These are phyloP conservation scores for Ctenoplectra terminalis DNA, from an alignment of 1,140 invertebrate species.

Conservation along the genomic window DNA sequence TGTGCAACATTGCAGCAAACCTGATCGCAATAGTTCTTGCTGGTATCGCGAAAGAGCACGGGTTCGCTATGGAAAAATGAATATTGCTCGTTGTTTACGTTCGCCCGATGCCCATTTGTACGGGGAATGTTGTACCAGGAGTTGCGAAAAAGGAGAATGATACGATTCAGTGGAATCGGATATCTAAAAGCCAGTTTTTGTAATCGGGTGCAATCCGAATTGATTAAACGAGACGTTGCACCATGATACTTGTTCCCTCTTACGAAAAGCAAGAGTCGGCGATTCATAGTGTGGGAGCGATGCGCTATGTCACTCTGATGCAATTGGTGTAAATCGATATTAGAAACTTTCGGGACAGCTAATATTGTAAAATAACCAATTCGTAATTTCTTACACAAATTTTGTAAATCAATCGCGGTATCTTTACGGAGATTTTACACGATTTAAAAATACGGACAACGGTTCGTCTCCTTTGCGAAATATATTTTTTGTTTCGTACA, in stretches of 20 bases:
- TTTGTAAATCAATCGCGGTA: no score
- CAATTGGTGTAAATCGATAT: neutral
- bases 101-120: neutral
- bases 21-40: neutral
- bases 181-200: constrained; percentile 46
- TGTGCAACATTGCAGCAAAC: neutral
- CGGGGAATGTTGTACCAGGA: neutral
- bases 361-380: neutral
- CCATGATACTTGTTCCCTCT: constrained; percentile 29
- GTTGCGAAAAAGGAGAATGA: constrained; percentile 39
- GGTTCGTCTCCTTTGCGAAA: no score
- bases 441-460: no score
- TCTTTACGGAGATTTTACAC: no score
- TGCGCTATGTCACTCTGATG: constrained; percentile 1
- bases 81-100: neutral
- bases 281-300: constrained; percentile 5
- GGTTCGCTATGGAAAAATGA: neutral
- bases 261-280: constrained; percentile 26
- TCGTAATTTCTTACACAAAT: no score
- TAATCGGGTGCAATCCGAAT: constrained; percentile 50
- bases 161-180: constrained; percentile 45
- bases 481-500: no score
- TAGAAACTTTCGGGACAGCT: neutral
- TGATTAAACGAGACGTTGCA: constrained; percentile 49
- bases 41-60: no score